phyloP scores from a whole-genome alignment of 2,797 vertebrate genomes.

The Syndactyla subalaris region DNA sequence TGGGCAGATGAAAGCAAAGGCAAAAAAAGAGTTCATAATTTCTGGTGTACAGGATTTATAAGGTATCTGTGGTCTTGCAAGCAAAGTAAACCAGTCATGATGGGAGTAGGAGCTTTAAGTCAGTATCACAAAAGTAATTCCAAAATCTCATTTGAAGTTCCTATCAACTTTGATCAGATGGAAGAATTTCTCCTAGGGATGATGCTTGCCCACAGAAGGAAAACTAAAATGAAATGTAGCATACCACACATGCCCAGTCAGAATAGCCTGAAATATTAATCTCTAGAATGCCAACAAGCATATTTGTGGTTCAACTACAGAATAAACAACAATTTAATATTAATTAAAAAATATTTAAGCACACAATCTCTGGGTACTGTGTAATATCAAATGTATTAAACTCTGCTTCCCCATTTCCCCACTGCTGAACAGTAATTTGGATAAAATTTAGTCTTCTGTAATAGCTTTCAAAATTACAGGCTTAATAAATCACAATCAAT shows the following conservation, averaged over 20 bases:
- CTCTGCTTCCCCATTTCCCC: not conserved
- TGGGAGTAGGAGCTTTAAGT: not conserved
- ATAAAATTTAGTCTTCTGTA: not conserved
- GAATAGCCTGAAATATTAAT: not conserved
- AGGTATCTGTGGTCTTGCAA: not conserved
- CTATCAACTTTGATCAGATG: not conserved
- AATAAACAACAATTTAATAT: not conserved
- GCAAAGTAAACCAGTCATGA: not conserved
- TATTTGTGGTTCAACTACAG: not conserved
- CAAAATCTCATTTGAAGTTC: constrained; percentile 26
- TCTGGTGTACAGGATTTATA: not conserved
- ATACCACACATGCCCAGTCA: not conserved
- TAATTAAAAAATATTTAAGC: not conserved
- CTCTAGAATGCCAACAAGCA: not conserved
- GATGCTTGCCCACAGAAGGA: not conserved
- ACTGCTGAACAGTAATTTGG: not conserved
- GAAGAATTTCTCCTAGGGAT: not conserved
- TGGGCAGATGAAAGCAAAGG: constrained; percentile 10
- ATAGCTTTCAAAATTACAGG: not conserved
- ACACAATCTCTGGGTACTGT: not conserved
- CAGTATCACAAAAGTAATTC: not conserved
- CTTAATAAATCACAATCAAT: constrained; percentile 24
- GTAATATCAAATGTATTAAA: not conserved
- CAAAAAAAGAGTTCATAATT: not conserved
- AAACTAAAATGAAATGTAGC: not conserved